These are phyloP conservation scores for Gallinago nigripennis DNA, from an alignment of 2,797 vertebrate species.

Conservation along the genomic window DNA sequence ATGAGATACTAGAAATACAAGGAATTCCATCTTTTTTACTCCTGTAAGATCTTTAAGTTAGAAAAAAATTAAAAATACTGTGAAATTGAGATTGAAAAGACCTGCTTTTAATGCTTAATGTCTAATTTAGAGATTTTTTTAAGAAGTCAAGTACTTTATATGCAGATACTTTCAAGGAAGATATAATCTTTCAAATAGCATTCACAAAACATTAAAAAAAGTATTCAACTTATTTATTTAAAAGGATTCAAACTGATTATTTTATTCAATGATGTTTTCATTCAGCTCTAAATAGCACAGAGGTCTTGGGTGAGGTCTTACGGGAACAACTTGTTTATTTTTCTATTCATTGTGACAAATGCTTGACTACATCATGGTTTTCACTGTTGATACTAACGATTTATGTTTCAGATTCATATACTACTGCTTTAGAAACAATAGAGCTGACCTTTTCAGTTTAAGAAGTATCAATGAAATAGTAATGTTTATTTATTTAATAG, in stretches of 20 bases:
- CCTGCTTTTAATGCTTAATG: background rate
- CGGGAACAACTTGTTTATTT: slow-evolving; percentile 20
- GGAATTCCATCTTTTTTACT: background rate
- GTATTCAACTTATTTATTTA: background rate
- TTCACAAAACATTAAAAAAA: background rate
- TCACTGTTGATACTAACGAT: background rate
- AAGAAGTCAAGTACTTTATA: background rate
- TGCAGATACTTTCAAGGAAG: background rate
- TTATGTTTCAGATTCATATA: background rate
- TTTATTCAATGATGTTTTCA: background rate
- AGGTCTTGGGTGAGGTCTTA: background rate
- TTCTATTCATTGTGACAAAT: background rate
- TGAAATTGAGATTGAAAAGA: background rate
- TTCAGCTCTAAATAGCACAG: background rate
- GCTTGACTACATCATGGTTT: background rate
- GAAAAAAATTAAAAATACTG: background rate
- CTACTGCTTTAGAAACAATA: slow-evolving; percentile 4
- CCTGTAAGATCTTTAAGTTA: background rate
- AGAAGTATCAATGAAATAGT: background rate
- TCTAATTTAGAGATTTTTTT: background rate
- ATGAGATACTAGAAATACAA: background rate
- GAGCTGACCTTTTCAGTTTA: background rate
- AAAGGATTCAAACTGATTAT: background rate
- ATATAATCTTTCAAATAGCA: background rate
- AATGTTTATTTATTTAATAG: background rate